Evolutionary conservation across 2,888 invertebrate species (phyloP), one percentile per base, ranked within the genome.

Genomic region (Apocheima hispidaria): DNA sequence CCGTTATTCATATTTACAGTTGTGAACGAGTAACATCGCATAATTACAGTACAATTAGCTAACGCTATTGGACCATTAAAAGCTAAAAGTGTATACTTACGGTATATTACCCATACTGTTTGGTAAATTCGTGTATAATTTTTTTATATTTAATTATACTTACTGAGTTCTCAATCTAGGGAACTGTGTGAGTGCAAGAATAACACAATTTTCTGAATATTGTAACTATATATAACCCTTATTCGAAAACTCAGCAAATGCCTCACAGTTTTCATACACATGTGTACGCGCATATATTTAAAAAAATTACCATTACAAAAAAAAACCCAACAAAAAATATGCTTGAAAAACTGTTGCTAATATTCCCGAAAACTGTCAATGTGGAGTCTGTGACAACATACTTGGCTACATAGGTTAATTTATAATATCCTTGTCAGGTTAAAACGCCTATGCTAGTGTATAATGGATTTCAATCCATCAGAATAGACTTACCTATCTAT

Each of bases 1-100:
- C 58, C 35, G 40, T 38, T 48, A 41, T 48, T 66, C 66, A 70
- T 66, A 58, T 65, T 67, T 72, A 72, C 63, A 65, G 12, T 26
- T 46, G 35, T 41, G 30, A 40, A 23, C 49, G 38, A 40, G 43
- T 54, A 40, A 61, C 51, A 62, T 55, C 41, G 56, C 40, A 38
- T 53, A 49, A 41, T 49, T 52, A 61, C 55, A 61, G 51, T 59
- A 63, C 58, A 58, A 63, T 54, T 50, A 58, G 46, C 54, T 52
- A 67, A 57, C 56, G 51, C 59, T 60, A 70, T 68, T 79, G 81
- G 81, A 81, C 80, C 75, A 63, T 78, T 78, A 78, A 73, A 79
- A 78, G 75, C 81, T 81, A 82, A 68, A 60, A 59, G 53, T 60
- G 55, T 46, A 53, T 49, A 63, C 60, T 63, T 65, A 66, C 48